Percentiles rank a stretch among this genome's conserved stretches.
These are phyloP conservation scores for Byasa hedistus DNA, from an alignment of 2,888 invertebrate species.

Conservation along the genomic window DNA sequence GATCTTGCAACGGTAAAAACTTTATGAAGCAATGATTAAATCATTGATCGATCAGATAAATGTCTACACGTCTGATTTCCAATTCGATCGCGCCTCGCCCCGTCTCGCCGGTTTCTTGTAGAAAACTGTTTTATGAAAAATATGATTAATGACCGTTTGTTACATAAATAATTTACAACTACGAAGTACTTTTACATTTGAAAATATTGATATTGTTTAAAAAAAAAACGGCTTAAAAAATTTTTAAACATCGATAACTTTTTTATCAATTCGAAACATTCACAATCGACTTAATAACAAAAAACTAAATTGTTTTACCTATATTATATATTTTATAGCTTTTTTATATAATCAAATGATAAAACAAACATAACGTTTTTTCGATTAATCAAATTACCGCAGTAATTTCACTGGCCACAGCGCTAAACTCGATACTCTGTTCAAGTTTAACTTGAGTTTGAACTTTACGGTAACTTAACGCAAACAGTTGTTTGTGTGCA, in stretches of 20 bases:
- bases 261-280: too few relatives aligned
- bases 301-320: too few relatives aligned
- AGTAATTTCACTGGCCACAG: too few relatives aligned
- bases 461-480: too few relatives aligned
- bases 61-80: conserved; percentile 10
- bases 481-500: too few relatives aligned
- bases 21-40: conserved; percentile 7
- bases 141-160: conserved; percentile 1
- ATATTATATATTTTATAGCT: too few relatives aligned
- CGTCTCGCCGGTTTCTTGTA: not conserved
- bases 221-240: not conserved
- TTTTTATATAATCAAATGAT: too few relatives aligned
- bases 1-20: not conserved
- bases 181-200: not conserved
- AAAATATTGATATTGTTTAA: not conserved
- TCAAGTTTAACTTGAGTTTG: too few relatives aligned
- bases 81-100: conserved; percentile 11
- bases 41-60: conserved; percentile 19
- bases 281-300: not conserved
- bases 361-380: too few relatives aligned
- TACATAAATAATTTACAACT: not conserved
- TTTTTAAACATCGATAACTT: not conserved
- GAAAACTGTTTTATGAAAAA: conserved; percentile 10
- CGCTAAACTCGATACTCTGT: too few relatives aligned
- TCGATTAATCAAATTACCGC: too few relatives aligned